Percentiles rank a stretch among this genome's conserved stretches.
Conservation (phyloP, 2,888 invertebrate genomes). For the Ceramica pisi region DNA sequence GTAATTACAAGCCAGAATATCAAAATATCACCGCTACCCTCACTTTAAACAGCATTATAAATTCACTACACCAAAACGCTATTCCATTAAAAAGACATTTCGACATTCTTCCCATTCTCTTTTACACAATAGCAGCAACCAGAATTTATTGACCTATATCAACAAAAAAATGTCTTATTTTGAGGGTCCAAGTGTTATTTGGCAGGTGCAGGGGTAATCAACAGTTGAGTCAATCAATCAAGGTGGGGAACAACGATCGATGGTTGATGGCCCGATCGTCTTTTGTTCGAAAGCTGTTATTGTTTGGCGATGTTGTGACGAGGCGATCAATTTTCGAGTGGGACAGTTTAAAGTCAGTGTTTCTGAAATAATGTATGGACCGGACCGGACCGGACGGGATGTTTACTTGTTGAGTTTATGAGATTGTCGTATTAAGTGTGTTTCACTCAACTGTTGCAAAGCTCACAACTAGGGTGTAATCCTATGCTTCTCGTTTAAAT, state of each 20-base stretch:
- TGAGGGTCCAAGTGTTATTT: conserved; percentile 40
- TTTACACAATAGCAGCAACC: conserved; percentile 36
- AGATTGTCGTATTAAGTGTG: not conserved
- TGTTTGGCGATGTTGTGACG: conserved; percentile 58
- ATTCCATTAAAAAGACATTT: conserved; percentile 52
- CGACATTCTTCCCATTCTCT: conserved; percentile 46
- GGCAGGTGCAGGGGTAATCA: conserved; percentile 59
- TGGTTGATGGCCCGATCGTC: conserved; percentile 52
- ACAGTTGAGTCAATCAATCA: conserved; percentile 67
- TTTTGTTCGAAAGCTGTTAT: conserved; percentile 56
- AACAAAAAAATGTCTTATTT: conserved; percentile 7
- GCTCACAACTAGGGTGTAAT: not conserved
- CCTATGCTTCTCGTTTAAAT: too few species aligned
- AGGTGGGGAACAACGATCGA: conserved; percentile 50
- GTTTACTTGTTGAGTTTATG: conserved; percentile 39
- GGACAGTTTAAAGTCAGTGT: conserved; percentile 42
- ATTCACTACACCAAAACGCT: conserved; percentile 44
- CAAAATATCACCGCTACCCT: conserved; percentile 7
- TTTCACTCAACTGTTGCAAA: not conserved
- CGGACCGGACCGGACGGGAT: not conserved
- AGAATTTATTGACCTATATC: conserved; percentile 34
- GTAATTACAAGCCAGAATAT: conserved; percentile 18
- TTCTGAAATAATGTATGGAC: conserved; percentile 6
- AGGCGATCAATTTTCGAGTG: conserved; percentile 34
- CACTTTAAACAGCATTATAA: conserved; percentile 43